Evolutionary conservation across 2,797 vertebrate species (phyloP), one percentile per base, ranked within the genome.

Genomic region (Aplochiton taeniatus): DNA sequence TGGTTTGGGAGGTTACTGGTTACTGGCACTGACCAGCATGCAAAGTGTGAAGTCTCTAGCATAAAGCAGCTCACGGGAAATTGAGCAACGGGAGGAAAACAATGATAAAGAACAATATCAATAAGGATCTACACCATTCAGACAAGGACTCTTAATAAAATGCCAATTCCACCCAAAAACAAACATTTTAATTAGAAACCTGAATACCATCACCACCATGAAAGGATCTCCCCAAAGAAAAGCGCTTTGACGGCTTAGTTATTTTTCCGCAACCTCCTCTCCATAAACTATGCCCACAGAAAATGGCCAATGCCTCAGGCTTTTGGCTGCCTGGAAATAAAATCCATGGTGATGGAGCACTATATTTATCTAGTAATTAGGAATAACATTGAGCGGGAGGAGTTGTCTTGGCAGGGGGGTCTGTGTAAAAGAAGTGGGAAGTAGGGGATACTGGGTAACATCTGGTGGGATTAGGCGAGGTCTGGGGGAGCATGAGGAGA

Each of bases 291-390:
- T 47, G 13, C 16, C 13, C 18, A 55, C 12, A 61, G 72, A 68
- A 80, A 69, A 74, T 74, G 70, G 66, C 75, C 60, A 59, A 63
- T 58, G 69, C 67, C 70, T 63, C 58, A 51, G 69, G 69, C 69
- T 64, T 60, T 45, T 60, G 73, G 31, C 31, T 3, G 31, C 31
- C 42, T 18, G 44, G 63, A 47, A 54, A 80, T 76, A 71, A 80
- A 68, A 70, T 73, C 65, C 47, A 50, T 44, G 75, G 73, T 80
- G 80, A 80, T 78, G 66, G 70, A 79, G 75, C 48, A 70, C 47
- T 77, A 76, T 79, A 77, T 84, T 79, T 75, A 77, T 77, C 62
- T 54, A 66, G 72, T 79, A 78, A 83, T 83, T 81, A 78, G 59
- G 63, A 58, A 66, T 45, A 16, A 68, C 61, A 71, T 65, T 57